Evolutionary conservation across 2,113 vertebrate genomes (phyloP).

Genomic region (Psephotus haematonotus): DNA sequence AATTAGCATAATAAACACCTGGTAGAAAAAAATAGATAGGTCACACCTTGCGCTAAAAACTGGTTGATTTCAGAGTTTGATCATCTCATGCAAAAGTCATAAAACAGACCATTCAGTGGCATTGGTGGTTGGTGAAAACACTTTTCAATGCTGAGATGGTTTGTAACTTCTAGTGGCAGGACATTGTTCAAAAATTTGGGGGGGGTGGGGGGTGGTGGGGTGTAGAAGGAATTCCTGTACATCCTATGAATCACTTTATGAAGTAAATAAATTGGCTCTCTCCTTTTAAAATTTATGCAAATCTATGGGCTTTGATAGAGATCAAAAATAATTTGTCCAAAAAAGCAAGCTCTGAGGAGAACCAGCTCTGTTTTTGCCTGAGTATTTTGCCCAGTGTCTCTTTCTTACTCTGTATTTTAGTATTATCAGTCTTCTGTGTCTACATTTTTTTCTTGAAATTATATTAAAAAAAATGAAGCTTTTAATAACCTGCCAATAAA

Average conservation of each 20-base stretch:
- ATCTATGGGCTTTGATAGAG: not conserved
- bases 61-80: not conserved
- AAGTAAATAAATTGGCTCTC: not conserved
- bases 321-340: not conserved
- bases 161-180: not conserved
- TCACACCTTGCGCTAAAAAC: not conserved
- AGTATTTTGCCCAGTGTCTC: not conserved
- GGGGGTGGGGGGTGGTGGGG: too few species aligned
- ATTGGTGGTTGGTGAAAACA: not conserved
- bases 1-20: not conserved
- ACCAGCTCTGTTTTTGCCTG: not conserved
- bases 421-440: not conserved
- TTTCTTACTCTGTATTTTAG: not conserved
- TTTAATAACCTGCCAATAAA: constrained; percentile 36
- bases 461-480: not conserved
- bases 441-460: not conserved
- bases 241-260: not conserved
- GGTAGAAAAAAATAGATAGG: not conserved
- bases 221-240: not conserved
- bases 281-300: not conserved
- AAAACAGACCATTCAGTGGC: not conserved
- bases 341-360: not conserved
- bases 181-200: not conserved
- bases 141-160: not conserved
- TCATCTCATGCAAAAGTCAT: not conserved